phyloP scores from a whole-genome alignment of 1,140 invertebrate genomes.

The Phocides pigmalion region DNA sequence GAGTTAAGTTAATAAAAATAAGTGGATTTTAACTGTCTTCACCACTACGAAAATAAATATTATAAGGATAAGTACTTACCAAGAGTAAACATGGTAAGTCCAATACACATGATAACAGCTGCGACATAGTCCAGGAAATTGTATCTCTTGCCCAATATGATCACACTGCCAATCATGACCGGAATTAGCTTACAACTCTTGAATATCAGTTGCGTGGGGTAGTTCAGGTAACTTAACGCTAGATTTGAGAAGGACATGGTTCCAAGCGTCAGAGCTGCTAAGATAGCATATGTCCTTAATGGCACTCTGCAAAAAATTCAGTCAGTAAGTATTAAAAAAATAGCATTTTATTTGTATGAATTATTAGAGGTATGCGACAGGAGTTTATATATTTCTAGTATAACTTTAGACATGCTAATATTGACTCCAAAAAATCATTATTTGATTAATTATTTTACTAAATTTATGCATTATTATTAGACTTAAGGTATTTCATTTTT shows the following conservation, averaged over 20 bases:
- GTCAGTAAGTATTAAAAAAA: too few relatives aligned
- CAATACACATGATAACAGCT: conserved; percentile 94
- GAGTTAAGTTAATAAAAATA: too few relatives aligned
- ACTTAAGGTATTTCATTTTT: too few relatives aligned
- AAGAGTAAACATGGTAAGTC: conserved; percentile 94
- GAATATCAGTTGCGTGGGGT: conserved; percentile 97
- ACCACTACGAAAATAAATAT: too few relatives aligned
- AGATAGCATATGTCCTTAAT: conserved; percentile 89
- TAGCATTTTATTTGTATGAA: too few relatives aligned
- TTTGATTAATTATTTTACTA: too few relatives aligned
- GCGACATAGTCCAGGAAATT: conserved; percentile 92
- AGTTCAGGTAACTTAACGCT: conserved; percentile 97
- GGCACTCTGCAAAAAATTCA: conserved; percentile 93
- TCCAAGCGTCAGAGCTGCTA: conserved; percentile 94
- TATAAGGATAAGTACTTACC: conserved; percentile 69
- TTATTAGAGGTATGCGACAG: too few relatives aligned
- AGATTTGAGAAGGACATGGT: conserved; percentile 98
- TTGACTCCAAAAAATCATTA: too few relatives aligned
- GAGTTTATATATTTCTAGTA: too few relatives aligned
- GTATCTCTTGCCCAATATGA: conserved; percentile 96
- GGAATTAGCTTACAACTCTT: conserved; percentile 99
- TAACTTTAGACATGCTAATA: too few relatives aligned
- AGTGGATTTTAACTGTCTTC: too few relatives aligned
- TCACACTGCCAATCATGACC: conserved; percentile 94
- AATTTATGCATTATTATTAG: too few relatives aligned